Evolutionary conservation across 2,113 vertebrate species (phyloP).

Genomic region (Zapus hudsonius): DNA sequence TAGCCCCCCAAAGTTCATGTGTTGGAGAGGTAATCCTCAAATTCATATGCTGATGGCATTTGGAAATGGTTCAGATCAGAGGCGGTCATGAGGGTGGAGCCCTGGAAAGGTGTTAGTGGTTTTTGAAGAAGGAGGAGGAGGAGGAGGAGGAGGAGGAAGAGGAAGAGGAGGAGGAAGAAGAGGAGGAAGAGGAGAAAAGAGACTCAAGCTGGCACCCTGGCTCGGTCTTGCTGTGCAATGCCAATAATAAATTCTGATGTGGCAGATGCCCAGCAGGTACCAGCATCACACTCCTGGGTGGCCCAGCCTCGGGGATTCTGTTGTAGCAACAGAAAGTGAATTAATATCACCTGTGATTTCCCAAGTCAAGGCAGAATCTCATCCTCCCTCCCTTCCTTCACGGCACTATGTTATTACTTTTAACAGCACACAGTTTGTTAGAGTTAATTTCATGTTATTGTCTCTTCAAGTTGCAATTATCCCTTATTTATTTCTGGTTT

Average conservation of each 20-base stretch:
- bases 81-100: neutral
- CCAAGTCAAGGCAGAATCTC: neutral
- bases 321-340: neutral
- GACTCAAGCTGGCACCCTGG: neutral
- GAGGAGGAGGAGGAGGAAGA: too few species aligned
- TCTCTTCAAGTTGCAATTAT: neutral
- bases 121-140: neutral
- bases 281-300: neutral
- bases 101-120: neutral
- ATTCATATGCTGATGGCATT: neutral
- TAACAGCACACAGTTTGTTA: neutral
- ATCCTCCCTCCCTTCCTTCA: neutral
- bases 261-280: neutral
- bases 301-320: neutral
- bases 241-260: neutral
- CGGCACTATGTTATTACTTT: neutral
- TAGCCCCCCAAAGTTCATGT: too few species aligned
- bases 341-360: neutral
- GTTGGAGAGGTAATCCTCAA: neutral
- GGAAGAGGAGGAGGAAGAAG: too few species aligned
- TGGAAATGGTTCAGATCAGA: too few species aligned
- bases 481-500: neutral
- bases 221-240: neutral
- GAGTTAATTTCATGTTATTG: neutral
- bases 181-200: too few species aligned